These are phyloP conservation scores for Cynopterus brachyotis DNA, from an alignment of 2,113 vertebrate species.

Conservation along the genomic window DNA sequence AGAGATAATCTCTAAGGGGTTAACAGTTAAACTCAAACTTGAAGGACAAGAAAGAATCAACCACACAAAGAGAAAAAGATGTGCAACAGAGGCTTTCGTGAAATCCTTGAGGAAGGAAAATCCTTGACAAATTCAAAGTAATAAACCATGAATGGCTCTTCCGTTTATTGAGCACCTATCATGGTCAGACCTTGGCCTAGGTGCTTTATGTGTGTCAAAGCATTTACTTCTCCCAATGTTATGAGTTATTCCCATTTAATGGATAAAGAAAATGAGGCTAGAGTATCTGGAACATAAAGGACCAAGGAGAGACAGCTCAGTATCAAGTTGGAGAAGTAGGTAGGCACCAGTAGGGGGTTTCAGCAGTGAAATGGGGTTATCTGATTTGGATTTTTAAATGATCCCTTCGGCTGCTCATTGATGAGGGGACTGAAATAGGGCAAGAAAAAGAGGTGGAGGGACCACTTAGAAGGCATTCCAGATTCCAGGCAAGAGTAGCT, in stretches of 20 bases:
- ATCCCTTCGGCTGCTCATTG: neutral
- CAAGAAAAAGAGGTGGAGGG: neutral
- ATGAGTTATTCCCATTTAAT: neutral
- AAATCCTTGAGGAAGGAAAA: neutral
- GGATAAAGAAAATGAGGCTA: neutral
- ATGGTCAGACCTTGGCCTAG: neutral
- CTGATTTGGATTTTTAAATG: neutral
- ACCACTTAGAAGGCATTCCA: neutral
- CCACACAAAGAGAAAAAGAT: neutral
- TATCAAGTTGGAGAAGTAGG: neutral
- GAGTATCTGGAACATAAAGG: neutral
- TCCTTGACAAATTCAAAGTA: constrained; percentile 32
- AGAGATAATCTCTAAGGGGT: neutral
- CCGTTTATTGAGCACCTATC: neutral
- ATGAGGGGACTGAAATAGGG: neutral
- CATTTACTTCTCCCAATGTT: neutral
- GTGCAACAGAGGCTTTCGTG: neutral
- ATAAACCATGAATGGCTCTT: neutral
- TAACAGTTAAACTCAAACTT: constrained; percentile 42
- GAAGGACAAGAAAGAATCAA: neutral
- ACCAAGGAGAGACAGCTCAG: neutral
- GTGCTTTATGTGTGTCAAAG: neutral
- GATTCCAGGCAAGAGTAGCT: neutral
- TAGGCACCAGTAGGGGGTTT: neutral
- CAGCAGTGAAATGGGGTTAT: neutral